phyloP scores from a whole-genome alignment of 2,797 vertebrate genomes.

The Hydrocynus forskahlii region DNA sequence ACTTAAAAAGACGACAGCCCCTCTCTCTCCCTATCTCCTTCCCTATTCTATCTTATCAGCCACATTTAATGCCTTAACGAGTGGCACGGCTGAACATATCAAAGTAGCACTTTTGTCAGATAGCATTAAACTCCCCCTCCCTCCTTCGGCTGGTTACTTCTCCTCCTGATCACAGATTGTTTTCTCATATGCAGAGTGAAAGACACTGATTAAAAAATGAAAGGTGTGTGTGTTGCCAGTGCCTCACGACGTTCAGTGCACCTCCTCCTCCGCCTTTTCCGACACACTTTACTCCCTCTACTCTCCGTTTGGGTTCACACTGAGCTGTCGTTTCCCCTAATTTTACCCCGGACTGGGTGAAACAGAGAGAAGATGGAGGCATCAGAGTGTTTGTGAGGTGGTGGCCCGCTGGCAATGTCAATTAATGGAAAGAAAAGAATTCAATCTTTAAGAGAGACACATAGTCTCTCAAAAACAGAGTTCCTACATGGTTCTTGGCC shows the following conservation, averaged over 20 bases:
- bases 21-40: conserved; percentile 69
- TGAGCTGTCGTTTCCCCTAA: neutral
- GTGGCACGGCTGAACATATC: conserved; percentile 73
- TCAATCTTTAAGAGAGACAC: neutral
- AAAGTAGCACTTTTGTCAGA: conserved; percentile 81
- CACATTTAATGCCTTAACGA: conserved; percentile 75
- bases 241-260: conserved; percentile 32
- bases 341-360: conserved; percentile 46
- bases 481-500: neutral
- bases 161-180: conserved; percentile 76
- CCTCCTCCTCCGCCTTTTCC: conserved; percentile 52
- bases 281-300: conserved; percentile 41
- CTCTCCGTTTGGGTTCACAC: conserved; percentile 55
- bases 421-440: neutral
- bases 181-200: conserved; percentile 70
- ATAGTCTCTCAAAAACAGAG: neutral
- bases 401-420: neutral
- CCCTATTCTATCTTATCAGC: conserved; percentile 77
- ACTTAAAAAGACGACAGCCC: conserved; percentile 71
- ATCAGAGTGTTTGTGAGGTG: neutral
- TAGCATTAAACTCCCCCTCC: conserved; percentile 71
- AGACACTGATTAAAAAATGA: conserved; percentile 75
- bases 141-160: conserved; percentile 66
- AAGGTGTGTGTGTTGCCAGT: conserved; percentile 44
- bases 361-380: neutral